Evolutionary conservation across 2,113 vertebrate species (phyloP).

Genomic region (Deroptyus accipitrinus): DNA sequence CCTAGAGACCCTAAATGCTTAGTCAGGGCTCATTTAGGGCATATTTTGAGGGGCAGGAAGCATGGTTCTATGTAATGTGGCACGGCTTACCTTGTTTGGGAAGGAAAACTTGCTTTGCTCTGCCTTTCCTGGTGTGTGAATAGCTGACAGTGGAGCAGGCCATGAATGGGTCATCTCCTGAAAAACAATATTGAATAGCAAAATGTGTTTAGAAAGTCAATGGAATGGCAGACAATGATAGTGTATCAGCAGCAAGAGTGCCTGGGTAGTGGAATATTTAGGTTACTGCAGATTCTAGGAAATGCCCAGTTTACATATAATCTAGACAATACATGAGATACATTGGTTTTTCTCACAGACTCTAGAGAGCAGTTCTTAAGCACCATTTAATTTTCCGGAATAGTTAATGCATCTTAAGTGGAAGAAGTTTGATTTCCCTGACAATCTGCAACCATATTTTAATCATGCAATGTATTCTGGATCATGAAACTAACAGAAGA

Average conservation of each 20-base stretch:
- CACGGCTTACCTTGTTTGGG: slow-evolving; percentile 81
- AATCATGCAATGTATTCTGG: background rate
- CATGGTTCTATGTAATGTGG: background rate
- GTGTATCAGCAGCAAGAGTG: background rate
- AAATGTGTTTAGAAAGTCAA: slow-evolving; percentile 12
- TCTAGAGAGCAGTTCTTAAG: background rate
- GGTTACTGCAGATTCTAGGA: background rate
- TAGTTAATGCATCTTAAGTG: background rate
- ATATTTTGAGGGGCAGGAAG: background rate
- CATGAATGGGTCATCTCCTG: slow-evolving; percentile 95
- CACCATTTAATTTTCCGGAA: background rate
- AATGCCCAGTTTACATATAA: slow-evolving; percentile 25
- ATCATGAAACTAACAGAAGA: background rate
- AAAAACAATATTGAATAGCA: slow-evolving; percentile 20
- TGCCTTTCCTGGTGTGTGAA: slow-evolving; percentile 84
- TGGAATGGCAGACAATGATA: background rate
- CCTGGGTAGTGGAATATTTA: background rate
- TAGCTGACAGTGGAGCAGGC: slow-evolving; percentile 81
- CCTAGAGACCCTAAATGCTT: background rate
- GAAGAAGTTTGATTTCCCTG: slow-evolving; percentile 24
- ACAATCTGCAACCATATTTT: background rate
- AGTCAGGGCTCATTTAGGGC: background rate
- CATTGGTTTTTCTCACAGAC: slow-evolving; percentile 7
- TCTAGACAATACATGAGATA: background rate
- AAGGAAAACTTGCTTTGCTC: slow-evolving; percentile 84